Conservation (phyloP, 1,140 invertebrate genomes). For the Bacillus rossius region DNA sequence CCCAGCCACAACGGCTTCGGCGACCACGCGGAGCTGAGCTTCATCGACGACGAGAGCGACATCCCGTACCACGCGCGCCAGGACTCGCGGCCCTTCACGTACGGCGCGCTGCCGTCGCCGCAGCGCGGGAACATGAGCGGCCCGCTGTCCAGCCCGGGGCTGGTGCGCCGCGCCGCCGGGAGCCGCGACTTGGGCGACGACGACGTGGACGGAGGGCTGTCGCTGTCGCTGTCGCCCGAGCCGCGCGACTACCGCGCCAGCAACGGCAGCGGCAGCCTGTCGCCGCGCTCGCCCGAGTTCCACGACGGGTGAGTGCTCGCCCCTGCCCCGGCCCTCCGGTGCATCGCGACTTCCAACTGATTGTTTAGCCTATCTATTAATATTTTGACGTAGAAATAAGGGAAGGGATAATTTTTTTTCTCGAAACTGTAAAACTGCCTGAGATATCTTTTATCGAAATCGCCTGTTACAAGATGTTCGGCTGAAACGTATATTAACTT, state of each 20-base stretch:
- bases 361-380: no score
- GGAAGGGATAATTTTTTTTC: no score
- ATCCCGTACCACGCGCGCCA: slow-evolving; percentile 79
- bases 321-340: no score
- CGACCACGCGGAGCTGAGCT: not conserved
- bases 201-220: not conserved
- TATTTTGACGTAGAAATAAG: no score
- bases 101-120: slow-evolving; percentile 58
- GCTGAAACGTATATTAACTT: no score
- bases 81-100: slow-evolving; percentile 75
- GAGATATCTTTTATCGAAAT: no score
- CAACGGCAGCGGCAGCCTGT: slow-evolving; percentile 35
- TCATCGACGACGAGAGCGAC: slow-evolving; percentile 42
- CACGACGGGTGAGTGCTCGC: slow-evolving; percentile 41
- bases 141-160: slow-evolving; percentile 64
- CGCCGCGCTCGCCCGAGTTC: slow-evolving; percentile 38
- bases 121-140: slow-evolving; percentile 36
- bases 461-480: no score
- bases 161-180: slow-evolving; percentile 48
- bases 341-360: no score
- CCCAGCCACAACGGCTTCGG: slow-evolving; percentile 14
- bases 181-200: slow-evolving; percentile 13
- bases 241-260: slow-evolving; percentile 7
- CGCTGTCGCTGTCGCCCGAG: not conserved
- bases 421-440: no score